Evolutionary conservation across 2,113 vertebrate species (phyloP).

Genomic region (Seriola rivoliana): DNA sequence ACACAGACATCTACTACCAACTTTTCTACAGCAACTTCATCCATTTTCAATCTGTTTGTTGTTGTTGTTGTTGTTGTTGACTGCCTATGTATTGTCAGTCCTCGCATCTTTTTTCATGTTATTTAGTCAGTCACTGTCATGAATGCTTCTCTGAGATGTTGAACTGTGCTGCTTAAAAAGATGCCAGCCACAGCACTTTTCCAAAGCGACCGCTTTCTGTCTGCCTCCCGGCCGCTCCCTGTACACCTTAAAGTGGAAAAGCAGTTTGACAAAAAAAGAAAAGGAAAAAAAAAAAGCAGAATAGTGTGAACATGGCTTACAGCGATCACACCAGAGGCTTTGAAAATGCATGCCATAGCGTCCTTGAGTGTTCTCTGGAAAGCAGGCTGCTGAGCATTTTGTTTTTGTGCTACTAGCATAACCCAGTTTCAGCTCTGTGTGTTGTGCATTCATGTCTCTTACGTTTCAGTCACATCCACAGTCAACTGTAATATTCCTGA

Average conservation of each 20-base stretch:
- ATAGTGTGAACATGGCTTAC: constrained; percentile 37
- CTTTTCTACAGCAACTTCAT: constrained; percentile 31
- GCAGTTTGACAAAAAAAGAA: not conserved
- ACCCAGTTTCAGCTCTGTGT: constrained; percentile 29
- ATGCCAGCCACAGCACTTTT: constrained; percentile 56
- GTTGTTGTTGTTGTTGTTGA: constrained; percentile 40
- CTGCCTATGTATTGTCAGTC: constrained; percentile 34
- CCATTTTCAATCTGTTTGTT: constrained; percentile 35
- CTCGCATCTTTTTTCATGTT: constrained; percentile 15
- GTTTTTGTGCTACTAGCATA: constrained; percentile 42
- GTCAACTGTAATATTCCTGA: not conserved
- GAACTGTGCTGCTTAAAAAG: constrained; percentile 48
- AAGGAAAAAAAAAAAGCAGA: constrained; percentile 22
- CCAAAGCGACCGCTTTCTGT: constrained; percentile 43
- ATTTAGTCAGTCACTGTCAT: constrained; percentile 62
- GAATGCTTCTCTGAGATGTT: constrained; percentile 42
- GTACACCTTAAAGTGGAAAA: constrained; percentile 42
- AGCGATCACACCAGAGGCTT: constrained; percentile 53
- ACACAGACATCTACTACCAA: constrained; percentile 24
- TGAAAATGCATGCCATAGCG: constrained; percentile 2
- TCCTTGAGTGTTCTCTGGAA: constrained; percentile 43
- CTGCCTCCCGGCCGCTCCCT: constrained; percentile 29
- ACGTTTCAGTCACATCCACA: constrained; percentile 21
- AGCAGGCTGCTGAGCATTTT: constrained; percentile 33
- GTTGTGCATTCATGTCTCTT: constrained; percentile 28